These are phyloP conservation scores for Lacerta viridis DNA, from an alignment of 2,797 vertebrate species.

Conservation along the genomic window DNA sequence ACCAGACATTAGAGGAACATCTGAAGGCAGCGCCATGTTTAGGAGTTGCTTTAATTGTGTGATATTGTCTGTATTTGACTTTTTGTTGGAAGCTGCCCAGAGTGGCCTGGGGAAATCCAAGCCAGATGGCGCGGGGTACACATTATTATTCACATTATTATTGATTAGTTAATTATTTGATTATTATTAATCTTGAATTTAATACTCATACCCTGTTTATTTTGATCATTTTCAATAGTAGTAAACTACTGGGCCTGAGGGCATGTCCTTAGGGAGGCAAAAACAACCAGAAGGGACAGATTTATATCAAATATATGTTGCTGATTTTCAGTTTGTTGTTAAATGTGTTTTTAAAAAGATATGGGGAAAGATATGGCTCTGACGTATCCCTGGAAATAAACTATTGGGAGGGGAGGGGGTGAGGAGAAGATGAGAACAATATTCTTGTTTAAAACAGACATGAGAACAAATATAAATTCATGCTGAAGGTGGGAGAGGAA, in stretches of 20 bases:
- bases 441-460: neutral
- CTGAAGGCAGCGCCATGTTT: too few relatives aligned
- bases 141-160: too few relatives aligned
- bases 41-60: too few relatives aligned
- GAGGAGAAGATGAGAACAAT: neutral
- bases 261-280: neutral
- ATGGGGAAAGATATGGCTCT: neutral
- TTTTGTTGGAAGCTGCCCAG: too few relatives aligned
- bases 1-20: too few relatives aligned
- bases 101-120: too few relatives aligned
- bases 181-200: neutral
- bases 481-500: neutral
- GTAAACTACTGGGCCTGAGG: neutral
- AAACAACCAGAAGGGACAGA: neutral
- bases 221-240: neutral
- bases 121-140: too few relatives aligned
- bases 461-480: neutral
- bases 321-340: neutral
- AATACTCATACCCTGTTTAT: neutral
- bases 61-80: too few relatives aligned
- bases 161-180: too few relatives aligned
- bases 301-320: neutral
- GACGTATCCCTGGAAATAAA: neutral
- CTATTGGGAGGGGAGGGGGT: neutral
- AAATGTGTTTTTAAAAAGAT: neutral